Base-by-base conservation (phyloP, 2,797 vertebrate genomes). In the Fistularia commersonii region DNA sequence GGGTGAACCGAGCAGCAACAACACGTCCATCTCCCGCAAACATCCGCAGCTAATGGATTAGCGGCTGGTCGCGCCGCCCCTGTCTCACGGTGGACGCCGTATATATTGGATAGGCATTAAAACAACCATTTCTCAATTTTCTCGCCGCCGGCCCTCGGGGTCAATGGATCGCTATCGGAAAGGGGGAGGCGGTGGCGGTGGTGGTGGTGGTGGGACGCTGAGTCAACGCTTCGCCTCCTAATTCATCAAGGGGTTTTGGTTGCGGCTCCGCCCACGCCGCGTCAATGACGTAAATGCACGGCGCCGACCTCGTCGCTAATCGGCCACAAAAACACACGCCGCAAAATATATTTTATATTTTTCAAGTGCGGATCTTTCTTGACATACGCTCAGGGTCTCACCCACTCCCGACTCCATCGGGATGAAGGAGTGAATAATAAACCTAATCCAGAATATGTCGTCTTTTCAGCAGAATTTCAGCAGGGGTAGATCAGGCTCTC, bases 91-190 rank as follows among this genome's bases (percentile, higher is more conserved):
- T 90, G 89, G 90, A 93, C 89, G 91, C 92, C 85, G 82, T 92
- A 93, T 94, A 93, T 95, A 95, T 96, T 91, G 93, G 93, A 93
- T 90, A 92, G 91, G 91, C 93, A 95, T 95, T 95, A 94, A 95
- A 95, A 93, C 83, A 72, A 91, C 90, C 93, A 92, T 94, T 95
- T 92, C 92, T 94, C 92, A 91, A 91, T 93, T 94, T 93, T 93
- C 92, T 92, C 87, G 79, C 87, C 86, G 84, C 87, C 83, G 61
- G 89, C 91, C 91, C 90, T 92, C 88, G 83, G 92, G 92, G 93
- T 95, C 93, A 95, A 92, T 91, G 92, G 91, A 94, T 93, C 90
- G 92, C 89, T 81, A 75, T n/a, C n/a, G n/a, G n/a, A n/a, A n/a
- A n/a, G n/a, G n/a, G n/a, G n/a, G n/a, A n/a, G n/a, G n/a, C n/a